These are phyloP conservation scores for Cataglyphis hispanica DNA, from an alignment of 1,140 invertebrate genomes.

Conservation along the genomic window DNA sequence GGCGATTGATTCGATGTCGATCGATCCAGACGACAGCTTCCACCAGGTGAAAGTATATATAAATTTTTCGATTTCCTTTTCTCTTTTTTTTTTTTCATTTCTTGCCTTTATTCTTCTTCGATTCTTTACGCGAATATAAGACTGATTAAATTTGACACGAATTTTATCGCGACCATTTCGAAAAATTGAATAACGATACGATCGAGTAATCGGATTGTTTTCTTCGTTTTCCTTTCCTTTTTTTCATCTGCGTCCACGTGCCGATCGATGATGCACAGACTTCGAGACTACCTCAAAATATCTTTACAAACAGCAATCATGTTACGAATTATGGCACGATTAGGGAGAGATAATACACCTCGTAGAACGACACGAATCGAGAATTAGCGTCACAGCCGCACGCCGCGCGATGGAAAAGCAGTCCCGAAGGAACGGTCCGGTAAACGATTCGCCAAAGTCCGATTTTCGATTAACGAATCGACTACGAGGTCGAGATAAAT, in stretches of 20 bases:
- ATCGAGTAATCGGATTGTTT: background rate
- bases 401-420: slow-evolving; percentile 35
- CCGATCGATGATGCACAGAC: background rate
- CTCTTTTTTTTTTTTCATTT: background rate
- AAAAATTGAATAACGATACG: background rate
- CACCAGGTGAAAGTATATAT: slow-evolving; percentile 8
- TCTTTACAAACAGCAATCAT: slow-evolving; percentile 15
- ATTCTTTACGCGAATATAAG: background rate
- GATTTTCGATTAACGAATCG: background rate
- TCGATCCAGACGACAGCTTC: slow-evolving; percentile 16
- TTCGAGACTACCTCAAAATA: background rate
- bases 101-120: background rate
- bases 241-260: background rate
- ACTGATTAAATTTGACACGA: background rate
- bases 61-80: background rate
- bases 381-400: slow-evolving; percentile 2
- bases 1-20: slow-evolving; percentile 37
- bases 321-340: background rate
- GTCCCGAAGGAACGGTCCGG: slow-evolving; percentile 33
- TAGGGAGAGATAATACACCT: background rate
- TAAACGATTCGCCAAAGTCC: background rate
- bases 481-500: background rate
- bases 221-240: background rate
- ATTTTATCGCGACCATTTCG: background rate
- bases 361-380: background rate